Percentiles rank a stretch among this genome's conserved stretches.
phyloP scores from a whole-genome alignment of 2,113 vertebrate genomes.

The Mesocricetus auratus region DNA sequence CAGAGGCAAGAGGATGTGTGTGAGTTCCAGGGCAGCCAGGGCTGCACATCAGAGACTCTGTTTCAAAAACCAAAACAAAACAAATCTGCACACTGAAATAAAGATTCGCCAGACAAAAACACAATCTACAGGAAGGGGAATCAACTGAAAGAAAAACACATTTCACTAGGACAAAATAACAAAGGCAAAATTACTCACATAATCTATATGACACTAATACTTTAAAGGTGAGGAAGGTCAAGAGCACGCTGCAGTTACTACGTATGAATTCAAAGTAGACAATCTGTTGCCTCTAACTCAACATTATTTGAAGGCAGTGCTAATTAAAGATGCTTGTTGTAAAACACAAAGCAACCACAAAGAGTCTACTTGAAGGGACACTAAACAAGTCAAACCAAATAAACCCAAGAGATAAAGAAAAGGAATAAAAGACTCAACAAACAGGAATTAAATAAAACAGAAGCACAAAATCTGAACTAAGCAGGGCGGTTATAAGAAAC shows the following conservation, averaged over 20 bases:
- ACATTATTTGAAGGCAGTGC: background rate
- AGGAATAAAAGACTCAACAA: background rate
- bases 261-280: background rate
- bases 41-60: background rate
- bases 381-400: background rate
- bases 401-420: background rate
- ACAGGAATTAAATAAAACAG: background rate
- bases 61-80: background rate
- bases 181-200: background rate
- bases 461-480: background rate
- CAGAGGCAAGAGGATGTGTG: no score
- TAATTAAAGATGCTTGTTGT: background rate
- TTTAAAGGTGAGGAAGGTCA: background rate
- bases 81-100: background rate
- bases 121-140: background rate
- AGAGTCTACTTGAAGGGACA: background rate
- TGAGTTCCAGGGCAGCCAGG: background rate
- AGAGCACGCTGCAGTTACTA: background rate
- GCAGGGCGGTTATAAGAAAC: background rate
- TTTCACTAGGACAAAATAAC: background rate
- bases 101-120: background rate
- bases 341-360: background rate
- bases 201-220: background rate
- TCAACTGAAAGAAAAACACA: background rate
- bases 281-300: background rate